Base-by-base conservation (phyloP, 2,888 invertebrate species). In the Isotomurus palustris region DNA sequence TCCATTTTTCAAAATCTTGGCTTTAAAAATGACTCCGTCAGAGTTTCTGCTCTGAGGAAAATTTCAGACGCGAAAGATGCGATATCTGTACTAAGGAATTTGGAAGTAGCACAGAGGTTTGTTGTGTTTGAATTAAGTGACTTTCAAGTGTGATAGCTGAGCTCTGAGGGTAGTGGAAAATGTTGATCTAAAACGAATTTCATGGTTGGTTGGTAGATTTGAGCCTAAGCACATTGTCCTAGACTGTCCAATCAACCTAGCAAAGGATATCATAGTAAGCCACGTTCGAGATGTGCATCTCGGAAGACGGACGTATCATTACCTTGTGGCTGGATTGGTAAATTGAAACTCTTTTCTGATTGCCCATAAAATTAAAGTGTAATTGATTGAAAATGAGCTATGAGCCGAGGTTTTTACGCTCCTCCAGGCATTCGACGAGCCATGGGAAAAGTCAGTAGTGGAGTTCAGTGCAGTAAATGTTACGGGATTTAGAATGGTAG, bases 401-500 rank as follows among this genome's bases (percentile, higher is more conserved):
- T n/a, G n/a, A n/a, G n/a, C n/a, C n/a, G n/a, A n/a, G n/a, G n/a
- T n/a, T n/a, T n/a, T n/a, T n/a, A n/a, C n/a, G n/a, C n/a, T n/a
- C 48, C 69, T 67, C 71, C 77, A 92, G 92, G 90, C 92, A 75
- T 91, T 94, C 89, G 92, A 94, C 78, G 94, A 94, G 78, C 85
- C 91, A 73, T 92, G 92, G 89, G 92, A 94, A 74, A 40, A 49
- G 73, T 91, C 92, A 80, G 87, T 94, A 71, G 88, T 89, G 72
- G 93, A 95, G 80, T 95, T 90, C 76, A 96, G 96, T 49, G 96
- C 96, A 8, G 51, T 51, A 14, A 62, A 62, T 40, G 93, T 97
- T 71, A 96, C 96, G 17, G 97, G 97, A 58, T 97, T 97, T 78
- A 87, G 94, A 71, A 88, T 97, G 74, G 86, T 96, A 64, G 92